phyloP scores from a whole-genome alignment of 2,888 invertebrate species.

The Volucella bombylans region DNA sequence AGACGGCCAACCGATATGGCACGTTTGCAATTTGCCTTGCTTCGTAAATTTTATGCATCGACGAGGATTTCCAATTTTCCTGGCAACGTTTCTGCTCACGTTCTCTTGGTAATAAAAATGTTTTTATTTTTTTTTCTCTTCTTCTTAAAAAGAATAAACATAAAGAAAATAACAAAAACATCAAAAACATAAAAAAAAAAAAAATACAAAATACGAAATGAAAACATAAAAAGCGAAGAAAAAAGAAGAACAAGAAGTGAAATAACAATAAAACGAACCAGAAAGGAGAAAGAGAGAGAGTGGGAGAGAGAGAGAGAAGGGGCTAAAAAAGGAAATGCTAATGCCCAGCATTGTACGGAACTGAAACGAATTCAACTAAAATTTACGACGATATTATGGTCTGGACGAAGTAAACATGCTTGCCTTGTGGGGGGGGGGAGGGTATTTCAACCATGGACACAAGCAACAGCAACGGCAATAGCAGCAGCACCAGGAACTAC shows the following conservation, averaged over 20 bases:
- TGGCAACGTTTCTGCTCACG: not conserved
- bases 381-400: conserved; percentile 22
- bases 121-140: not conserved
- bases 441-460: too few relatives aligned
- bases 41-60: conserved; percentile 66
- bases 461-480: too few relatives aligned
- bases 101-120: not conserved
- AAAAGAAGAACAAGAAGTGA: conserved; percentile 60
- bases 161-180: too few relatives aligned
- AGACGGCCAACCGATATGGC: not conserved
- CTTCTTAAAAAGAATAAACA: too few relatives aligned
- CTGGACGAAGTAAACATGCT: too few relatives aligned
- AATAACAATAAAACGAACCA: conserved; percentile 63
- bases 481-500: too few relatives aligned
- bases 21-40: conserved; percentile 56
- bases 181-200: conserved; percentile 38
- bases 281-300: not conserved
- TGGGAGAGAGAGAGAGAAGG: conserved; percentile 1
- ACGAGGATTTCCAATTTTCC: conserved; percentile 46
- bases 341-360: conserved; percentile 49
- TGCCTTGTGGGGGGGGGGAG: too few relatives aligned
- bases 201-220: conserved; percentile 53
- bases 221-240: conserved; percentile 65
- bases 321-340: conserved; percentile 52
- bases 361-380: conserved; percentile 58